phyloP scores from a whole-genome alignment of 2,113 vertebrate species.

The Neotoma lepida region DNA sequence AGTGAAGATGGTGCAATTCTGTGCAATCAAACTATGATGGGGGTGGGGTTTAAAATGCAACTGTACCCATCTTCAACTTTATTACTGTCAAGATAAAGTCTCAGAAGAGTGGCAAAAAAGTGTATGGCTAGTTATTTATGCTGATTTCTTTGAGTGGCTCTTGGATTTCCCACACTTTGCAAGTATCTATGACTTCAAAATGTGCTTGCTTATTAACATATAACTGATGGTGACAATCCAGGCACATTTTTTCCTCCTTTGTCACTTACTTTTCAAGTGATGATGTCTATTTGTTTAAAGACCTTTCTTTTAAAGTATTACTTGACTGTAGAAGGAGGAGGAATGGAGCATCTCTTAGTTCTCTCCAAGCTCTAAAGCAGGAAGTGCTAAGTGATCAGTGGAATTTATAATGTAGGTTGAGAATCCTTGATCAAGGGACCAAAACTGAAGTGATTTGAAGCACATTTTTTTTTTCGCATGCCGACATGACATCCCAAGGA shows the following conservation, averaged over 20 bases:
- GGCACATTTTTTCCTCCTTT: conserved; percentile 14
- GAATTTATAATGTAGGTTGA: background rate
- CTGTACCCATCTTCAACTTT: background rate
- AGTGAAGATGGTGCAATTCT: conserved; percentile 55
- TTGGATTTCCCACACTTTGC: conserved; percentile 17
- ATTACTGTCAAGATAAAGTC: conserved; percentile 66
- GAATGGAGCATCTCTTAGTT: background rate
- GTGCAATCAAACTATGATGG: background rate
- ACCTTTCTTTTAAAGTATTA: background rate
- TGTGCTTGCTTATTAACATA: background rate
- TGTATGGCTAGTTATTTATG: conserved; percentile 26
- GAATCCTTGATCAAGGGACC: background rate
- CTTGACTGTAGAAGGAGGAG: background rate
- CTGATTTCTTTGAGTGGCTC: background rate
- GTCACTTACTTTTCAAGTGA: background rate
- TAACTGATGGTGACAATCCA: conserved; percentile 43
- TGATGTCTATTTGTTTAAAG: conserved; percentile 13
- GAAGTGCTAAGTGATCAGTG: background rate
- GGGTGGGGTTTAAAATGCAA: background rate
- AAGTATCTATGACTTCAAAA: conserved; percentile 33
- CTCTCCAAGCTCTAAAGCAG: background rate
- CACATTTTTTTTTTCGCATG: background rate
- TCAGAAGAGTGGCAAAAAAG: background rate
- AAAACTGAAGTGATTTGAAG: background rate
- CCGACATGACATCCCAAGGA: no score